phyloP scores from a whole-genome alignment of 2,113 vertebrate species.

The Hemiscyllium ocellatum region DNA sequence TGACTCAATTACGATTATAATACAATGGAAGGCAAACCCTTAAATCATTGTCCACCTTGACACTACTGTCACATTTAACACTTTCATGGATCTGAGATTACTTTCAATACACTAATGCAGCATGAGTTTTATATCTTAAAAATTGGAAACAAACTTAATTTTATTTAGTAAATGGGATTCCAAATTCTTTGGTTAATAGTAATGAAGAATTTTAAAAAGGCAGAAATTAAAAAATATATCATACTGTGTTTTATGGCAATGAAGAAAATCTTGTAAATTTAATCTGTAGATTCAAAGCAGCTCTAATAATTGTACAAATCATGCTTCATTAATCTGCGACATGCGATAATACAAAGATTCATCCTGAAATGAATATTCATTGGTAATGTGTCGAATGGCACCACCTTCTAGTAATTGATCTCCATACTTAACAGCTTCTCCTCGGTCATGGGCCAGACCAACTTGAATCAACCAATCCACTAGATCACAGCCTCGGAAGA shows the following conservation, averaged over 20 bases:
- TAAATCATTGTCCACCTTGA: background rate
- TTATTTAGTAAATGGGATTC: background rate
- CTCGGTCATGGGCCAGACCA: slow-evolving; percentile 75
- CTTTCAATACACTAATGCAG: background rate
- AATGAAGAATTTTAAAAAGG: background rate
- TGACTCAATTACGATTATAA: background rate
- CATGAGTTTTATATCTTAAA: background rate
- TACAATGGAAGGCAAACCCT: background rate
- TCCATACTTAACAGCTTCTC: slow-evolving; percentile 78
- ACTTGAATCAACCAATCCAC: slow-evolving; percentile 86
- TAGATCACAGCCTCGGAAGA: slow-evolving; percentile 86
- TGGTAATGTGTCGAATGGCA: slow-evolving; percentile 73
- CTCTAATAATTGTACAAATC: background rate
- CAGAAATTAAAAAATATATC: background rate
- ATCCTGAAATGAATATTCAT: slow-evolving; percentile 75
- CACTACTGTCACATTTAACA: background rate
- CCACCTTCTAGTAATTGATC: slow-evolving; percentile 73
- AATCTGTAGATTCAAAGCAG: background rate
- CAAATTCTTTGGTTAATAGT: slow-evolving; percentile 33
- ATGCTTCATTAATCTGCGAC: slow-evolving; percentile 47
- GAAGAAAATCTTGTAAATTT: background rate
- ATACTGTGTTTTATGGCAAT: background rate
- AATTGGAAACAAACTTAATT: background rate
- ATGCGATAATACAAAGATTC: slow-evolving; percentile 75
- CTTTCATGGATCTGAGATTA: background rate